Evolutionary conservation across 1,140 invertebrate genomes (phyloP), one percentile per base, ranked within the genome.

Genomic region (Lepidurus arcticus): DNA sequence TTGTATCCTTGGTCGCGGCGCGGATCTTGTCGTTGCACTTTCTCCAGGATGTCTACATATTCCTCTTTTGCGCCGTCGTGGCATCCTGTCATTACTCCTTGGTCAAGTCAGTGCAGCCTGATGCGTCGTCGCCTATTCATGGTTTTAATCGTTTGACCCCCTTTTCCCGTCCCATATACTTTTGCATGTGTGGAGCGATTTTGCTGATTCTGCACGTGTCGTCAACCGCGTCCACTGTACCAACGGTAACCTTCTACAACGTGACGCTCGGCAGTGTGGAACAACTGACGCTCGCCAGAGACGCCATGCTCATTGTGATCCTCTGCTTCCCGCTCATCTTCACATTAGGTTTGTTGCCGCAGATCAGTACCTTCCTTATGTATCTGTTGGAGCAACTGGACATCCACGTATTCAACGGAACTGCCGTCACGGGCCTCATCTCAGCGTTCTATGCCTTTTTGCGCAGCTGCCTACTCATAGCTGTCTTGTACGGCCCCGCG

Each of bases 71-170:
- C 86, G 95, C 98, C 81, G 93, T 98, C 34, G 96, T 98, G 73
- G 97, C 97, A 11, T 92, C 95, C 10, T 97, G 95, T 84, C 97
- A 99, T 84, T 99, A 99, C 85, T 99, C 97, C 1, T 86, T 99
- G 74, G 86, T 99, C 16, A 99, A 99, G 87, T 98, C 96, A 85
- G 98, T 99, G 5, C 98, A 99, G 83, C 98, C 98, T 1, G 98
- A 99, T 87, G 96, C 97, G 0, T 93, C 97, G 0, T 99, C 97
- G 6, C 97, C 98, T 0, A 97, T 97, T 16, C 97, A 99, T 85
- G 97, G 98, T 2, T 99, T 97, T 84, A 99, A 99, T 86, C 91
- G 95, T 81, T 91, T 98, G 78, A 95, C 98, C 34, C 92, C 95
- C 42, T 98, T 97, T 81, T 89, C 89, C 84, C 89, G 97, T 78